phyloP scores from a whole-genome alignment of 2,888 invertebrate genomes.

The Calliopum simillimum region DNA sequence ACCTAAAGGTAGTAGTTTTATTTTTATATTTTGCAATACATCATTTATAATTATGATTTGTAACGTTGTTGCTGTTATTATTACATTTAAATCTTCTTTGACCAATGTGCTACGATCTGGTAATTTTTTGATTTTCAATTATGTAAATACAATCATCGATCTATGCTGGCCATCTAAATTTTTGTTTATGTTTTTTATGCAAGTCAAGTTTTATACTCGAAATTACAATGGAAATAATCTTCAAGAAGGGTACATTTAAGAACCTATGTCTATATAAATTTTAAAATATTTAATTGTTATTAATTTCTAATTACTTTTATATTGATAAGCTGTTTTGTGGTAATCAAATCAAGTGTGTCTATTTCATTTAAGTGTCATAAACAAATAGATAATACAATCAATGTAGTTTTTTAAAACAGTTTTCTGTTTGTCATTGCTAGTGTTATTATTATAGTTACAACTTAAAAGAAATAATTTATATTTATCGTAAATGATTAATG shows the following conservation, averaged over 20 bases:
- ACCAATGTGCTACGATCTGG: too few species aligned
- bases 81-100: too few species aligned
- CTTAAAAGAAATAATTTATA: constrained; percentile 23
- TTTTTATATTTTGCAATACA: constrained; percentile 36
- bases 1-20: constrained; percentile 37
- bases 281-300: constrained; percentile 6
- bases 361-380: constrained; percentile 10
- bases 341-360: constrained; percentile 22
- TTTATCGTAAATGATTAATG: constrained; percentile 10
- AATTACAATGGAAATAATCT: too few species aligned
- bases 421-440: constrained; percentile 7
- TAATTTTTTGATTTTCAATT: too few species aligned
- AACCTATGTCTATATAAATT: background rate
- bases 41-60: constrained; percentile 18
- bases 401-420: constrained; percentile 17
- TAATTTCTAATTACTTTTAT: background rate
- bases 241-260: too few species aligned
- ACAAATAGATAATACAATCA: constrained; percentile 26
- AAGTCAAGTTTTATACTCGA: too few species aligned
- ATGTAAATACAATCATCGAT: too few species aligned
- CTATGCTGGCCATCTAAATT: too few species aligned
- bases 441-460: constrained; percentile 24
- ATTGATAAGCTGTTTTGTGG: background rate
- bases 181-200: too few species aligned
- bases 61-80: too few species aligned